These are phyloP conservation scores for Caenorhabditis sp. DNA, from an alignment of 2,888 invertebrate genomes.

Conservation along the genomic window DNA sequence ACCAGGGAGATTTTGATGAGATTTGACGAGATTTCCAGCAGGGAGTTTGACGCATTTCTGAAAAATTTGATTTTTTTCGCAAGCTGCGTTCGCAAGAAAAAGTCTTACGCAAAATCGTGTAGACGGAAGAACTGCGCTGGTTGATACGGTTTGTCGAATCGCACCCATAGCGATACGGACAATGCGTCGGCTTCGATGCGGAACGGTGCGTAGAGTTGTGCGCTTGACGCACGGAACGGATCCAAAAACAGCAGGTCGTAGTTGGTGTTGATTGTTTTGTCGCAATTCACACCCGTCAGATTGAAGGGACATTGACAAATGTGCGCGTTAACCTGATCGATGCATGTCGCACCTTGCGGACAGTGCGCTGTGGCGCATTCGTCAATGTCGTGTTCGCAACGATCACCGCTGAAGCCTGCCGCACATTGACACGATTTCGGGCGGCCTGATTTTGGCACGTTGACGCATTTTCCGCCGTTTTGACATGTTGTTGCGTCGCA, in stretches of 20 bases:
- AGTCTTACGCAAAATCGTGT: conserved; percentile 11
- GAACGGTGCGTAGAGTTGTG: conserved; percentile 90
- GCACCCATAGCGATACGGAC: conserved; percentile 94
- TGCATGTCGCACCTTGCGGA: conserved; percentile 62
- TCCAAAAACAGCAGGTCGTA: conserved; percentile 96
- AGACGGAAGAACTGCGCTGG: conserved; percentile 90
- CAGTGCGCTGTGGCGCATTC: conserved; percentile 68
- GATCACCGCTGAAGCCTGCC: conserved; percentile 74
- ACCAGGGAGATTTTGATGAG: conserved; percentile 26
- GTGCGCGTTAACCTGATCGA: conserved; percentile 78
- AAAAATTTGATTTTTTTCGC: too few species aligned
- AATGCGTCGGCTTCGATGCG: conserved; percentile 77
- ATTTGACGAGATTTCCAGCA: conserved; percentile 22
- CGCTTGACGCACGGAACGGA: conserved; percentile 83
- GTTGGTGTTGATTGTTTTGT: conserved; percentile 92
- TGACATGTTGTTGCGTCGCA: conserved; percentile 58
- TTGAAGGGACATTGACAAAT: conserved; percentile 97
- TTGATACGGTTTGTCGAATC: conserved; percentile 81
- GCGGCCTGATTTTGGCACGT: conserved; percentile 72
- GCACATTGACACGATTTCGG: conserved; percentile 81
- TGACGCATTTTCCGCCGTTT: conserved; percentile 67
- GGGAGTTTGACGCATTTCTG: background rate
- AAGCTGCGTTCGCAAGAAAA: conserved; percentile 72
- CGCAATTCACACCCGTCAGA: conserved; percentile 92
- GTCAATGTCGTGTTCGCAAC: conserved; percentile 68